Evolutionary conservation across 1,140 invertebrate species (phyloP).

Genomic region (Rhynchophorus ferrugineus): DNA sequence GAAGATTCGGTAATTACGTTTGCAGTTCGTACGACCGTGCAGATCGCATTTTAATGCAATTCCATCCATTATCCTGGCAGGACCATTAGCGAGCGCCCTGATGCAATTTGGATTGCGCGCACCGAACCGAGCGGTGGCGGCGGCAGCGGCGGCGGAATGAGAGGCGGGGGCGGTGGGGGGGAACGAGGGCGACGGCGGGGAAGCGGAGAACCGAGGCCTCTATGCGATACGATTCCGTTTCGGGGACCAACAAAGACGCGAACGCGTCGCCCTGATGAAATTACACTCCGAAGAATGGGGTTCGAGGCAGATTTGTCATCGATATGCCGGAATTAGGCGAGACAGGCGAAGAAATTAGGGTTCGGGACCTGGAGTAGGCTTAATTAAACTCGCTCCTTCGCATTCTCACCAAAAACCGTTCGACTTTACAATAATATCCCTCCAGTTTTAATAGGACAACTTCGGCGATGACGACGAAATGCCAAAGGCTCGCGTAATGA

Average conservation of each 20-base stretch:
- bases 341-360: background rate
- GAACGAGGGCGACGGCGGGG: background rate
- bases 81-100: conserved; percentile 41
- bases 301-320: background rate
- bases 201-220: too few species aligned
- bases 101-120: conserved; percentile 40
- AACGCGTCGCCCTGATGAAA: background rate
- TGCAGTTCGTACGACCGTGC: conserved; percentile 38
- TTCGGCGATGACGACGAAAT: too few species aligned
- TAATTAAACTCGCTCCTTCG: too few species aligned
- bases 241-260: background rate
- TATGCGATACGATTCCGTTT: background rate
- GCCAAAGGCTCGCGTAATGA: too few species aligned
- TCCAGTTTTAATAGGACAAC: too few species aligned
- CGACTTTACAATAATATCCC: too few species aligned
- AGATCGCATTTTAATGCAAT: conserved; percentile 45
- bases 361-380: too few species aligned
- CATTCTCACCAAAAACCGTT: too few species aligned
- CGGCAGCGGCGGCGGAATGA: background rate
- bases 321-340: background rate
- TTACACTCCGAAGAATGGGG: background rate
- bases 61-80: conserved; percentile 43
- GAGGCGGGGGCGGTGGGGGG: background rate
- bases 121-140: background rate
- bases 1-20: conserved; percentile 42